phyloP scores from a whole-genome alignment of 2,113 vertebrate species.

The Chitala chitala region DNA sequence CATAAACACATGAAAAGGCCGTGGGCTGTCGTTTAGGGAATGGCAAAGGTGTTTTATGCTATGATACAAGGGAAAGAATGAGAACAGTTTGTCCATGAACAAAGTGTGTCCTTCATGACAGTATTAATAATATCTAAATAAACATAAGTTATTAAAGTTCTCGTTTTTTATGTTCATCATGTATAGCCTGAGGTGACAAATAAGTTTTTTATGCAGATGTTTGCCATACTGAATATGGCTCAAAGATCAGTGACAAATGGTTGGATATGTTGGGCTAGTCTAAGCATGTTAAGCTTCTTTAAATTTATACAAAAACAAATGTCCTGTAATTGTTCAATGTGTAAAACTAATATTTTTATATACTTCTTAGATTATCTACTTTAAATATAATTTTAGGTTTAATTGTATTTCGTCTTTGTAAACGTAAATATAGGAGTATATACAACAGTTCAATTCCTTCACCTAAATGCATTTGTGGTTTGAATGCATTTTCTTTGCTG shows the following conservation, averaged over 20 bases:
- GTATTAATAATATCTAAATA: neutral
- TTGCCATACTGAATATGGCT: neutral
- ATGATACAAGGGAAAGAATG: neutral
- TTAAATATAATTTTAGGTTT: constrained; percentile 3
- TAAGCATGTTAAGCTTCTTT: neutral
- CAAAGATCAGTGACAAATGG: neutral
- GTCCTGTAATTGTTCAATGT: constrained; percentile 5
- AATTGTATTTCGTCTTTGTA: constrained; percentile 22
- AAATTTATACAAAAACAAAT: neutral
- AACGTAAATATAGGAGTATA: constrained; percentile 26
- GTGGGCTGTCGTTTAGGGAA: too few species aligned
- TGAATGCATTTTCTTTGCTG: neutral
- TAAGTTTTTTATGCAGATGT: neutral
- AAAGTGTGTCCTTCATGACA: neutral
- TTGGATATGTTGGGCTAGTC: neutral
- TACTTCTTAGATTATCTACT: neutral
- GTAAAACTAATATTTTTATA: constrained; percentile 21
- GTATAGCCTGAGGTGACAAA: too few species aligned
- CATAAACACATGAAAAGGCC: too few species aligned
- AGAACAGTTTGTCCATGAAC: neutral
- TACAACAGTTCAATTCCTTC: constrained; percentile 23
- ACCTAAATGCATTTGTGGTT: neutral
- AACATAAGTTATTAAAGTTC: constrained; percentile 3
- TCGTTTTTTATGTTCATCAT: too few species aligned
- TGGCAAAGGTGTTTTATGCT: constrained; percentile 55